phyloP scores from a whole-genome alignment of 1,140 invertebrate genomes.

The Trichonephila clavata region DNA sequence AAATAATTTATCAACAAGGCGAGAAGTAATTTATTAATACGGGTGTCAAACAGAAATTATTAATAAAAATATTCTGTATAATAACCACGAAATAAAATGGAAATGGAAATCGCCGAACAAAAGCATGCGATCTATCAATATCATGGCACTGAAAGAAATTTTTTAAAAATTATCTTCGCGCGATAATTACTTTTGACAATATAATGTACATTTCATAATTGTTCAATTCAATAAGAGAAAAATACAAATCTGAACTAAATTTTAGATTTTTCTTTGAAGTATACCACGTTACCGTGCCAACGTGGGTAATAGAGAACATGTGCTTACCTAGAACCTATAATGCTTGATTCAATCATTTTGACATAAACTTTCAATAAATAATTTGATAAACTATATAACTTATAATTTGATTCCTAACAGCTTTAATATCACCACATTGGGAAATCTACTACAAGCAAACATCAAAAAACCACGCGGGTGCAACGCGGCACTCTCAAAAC shows the following conservation, averaged over 20 bases:
- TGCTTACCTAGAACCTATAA: conserved; percentile 46
- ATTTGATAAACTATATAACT: not conserved
- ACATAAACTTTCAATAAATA: not conserved
- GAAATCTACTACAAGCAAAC: not conserved
- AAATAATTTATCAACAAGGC: no score
- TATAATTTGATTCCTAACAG: conserved; percentile 23
- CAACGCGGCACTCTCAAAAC: conserved; percentile 58
- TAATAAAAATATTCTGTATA: no score
- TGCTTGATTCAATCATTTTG: conserved; percentile 54
- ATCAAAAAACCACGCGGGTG: conserved; percentile 4
- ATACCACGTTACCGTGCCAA: conserved; percentile 6
- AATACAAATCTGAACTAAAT: not conserved
- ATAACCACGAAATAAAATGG: no score
- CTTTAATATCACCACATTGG: conserved; percentile 24
- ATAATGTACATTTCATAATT: not conserved
- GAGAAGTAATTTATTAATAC: no score
- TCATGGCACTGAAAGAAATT: not conserved
- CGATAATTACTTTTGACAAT: not conserved
- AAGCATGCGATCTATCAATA: not conserved
- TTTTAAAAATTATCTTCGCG: not conserved
- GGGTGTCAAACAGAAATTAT: no score
- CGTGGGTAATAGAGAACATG: conserved; percentile 33
- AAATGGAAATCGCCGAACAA: not conserved
- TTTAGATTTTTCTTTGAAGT: not conserved
- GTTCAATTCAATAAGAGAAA: not conserved